Conservation (phyloP, 2,113 vertebrate species). For the Thunnus maccoyii region DNA sequence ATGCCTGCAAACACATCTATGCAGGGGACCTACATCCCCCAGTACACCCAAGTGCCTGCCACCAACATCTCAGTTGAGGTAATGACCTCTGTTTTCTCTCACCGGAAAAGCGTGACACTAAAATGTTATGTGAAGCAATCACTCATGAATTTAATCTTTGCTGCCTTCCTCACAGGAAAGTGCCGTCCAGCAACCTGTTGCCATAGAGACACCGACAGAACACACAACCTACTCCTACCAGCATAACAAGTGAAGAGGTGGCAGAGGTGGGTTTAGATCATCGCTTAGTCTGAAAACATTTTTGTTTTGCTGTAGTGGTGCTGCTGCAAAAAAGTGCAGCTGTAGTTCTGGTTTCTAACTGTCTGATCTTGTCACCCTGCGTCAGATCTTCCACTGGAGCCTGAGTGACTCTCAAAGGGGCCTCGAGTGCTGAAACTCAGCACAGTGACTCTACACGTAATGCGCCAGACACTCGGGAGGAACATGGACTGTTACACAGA, state of each 20-base stretch:
- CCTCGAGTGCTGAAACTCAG: constrained; percentile 40
- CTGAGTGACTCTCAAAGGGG: constrained; percentile 32
- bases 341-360: constrained; percentile 31
- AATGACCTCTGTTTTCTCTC: constrained; percentile 37
- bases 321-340: not conserved
- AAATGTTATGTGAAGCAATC: constrained; percentile 5
- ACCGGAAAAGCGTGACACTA: not conserved
- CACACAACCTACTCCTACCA: constrained; percentile 92
- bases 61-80: constrained; percentile 91
- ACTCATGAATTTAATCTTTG: constrained; percentile 13
- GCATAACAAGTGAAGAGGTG: constrained; percentile 89
- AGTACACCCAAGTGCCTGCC: constrained; percentile 91
- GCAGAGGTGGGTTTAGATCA: constrained; percentile 48
- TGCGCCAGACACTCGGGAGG: constrained; percentile 39
- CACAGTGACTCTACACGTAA: constrained; percentile 38
- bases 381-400: constrained; percentile 64
- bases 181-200: constrained; percentile 88
- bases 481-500: constrained; percentile 68
- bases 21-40: constrained; percentile 93
- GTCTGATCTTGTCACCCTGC: constrained; percentile 15
- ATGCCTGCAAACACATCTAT: constrained; percentile 89
- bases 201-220: constrained; percentile 90
- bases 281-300: not conserved
- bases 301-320: not conserved
- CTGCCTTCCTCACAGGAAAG: constrained; percentile 85